Evolutionary conservation across 2,113 vertebrate genomes (phyloP), one percentile per base, ranked within the genome.

Genomic region (Forbesichthys papilliferus): DNA sequence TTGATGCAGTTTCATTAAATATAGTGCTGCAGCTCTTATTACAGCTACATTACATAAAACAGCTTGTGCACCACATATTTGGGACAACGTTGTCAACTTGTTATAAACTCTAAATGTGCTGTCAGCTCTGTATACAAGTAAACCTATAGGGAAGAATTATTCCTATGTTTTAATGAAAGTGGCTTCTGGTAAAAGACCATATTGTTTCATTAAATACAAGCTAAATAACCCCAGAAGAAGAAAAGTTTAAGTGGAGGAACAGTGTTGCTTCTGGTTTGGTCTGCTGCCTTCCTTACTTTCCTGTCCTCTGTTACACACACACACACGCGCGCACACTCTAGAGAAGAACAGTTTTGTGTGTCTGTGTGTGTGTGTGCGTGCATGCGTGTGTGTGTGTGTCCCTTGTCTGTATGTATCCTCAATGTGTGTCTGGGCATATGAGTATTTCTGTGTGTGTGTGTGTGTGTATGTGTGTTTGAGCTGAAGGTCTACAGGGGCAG

Each of bases 221-320:
- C 84, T 75, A 64, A 86, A 81, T 36, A 77, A 79, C 2, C 64
- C 48, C 53, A 63, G 27, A 81, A 81, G 74, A 73, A 59, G 53
- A 72, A 80, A 86, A 87, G 78, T 89, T 86, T 85, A 12, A 59
- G 13, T 56, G 27, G 61, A 68, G 80, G 68, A 71, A 65, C 60
- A 72, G 34, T 75, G 74, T 77, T 83, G 64, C 74, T 55, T 86
- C 71, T 73, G 84, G 77, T 78, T 83, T 74, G 87, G 74, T 89
- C 84, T 74, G 80, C 78, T 87, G 82, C 78, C 53, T 78, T 47
- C 80, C 82, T 68, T 69, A 68, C 80, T 79, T 57, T 70, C 75
- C 76, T 87, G 87, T 83, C 85, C 73, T 58, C 78, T 77, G 71
- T 81, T 74, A 61, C 60, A 61, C 60, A 61, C 60, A 61, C 27